A percentile compares a stretch with the other conserved stretches of the same genome.
Conservation (phyloP, 2,113 vertebrate genomes). For the Parotia lawesii region DNA sequence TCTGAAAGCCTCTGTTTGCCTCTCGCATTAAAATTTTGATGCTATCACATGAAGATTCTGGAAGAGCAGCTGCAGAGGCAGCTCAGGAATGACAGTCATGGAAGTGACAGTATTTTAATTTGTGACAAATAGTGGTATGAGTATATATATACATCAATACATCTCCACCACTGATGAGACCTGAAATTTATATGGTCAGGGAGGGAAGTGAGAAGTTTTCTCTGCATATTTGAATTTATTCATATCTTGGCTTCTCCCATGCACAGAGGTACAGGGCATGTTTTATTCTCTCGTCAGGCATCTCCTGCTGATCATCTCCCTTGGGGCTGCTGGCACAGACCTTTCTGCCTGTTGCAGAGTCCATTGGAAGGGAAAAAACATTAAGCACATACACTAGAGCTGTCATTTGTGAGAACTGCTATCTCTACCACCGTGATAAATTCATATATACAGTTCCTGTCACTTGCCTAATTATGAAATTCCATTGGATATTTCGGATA, state of each 20-base stretch:
- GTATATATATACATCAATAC: not conserved
- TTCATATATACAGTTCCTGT: not conserved
- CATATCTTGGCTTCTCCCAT: not conserved
- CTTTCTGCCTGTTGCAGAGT: not conserved
- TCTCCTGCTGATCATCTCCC: not conserved
- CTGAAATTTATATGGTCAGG: not conserved
- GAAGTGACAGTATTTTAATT: not conserved
- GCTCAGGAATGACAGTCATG: not conserved
- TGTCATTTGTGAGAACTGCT: not conserved
- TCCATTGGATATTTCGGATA: not conserved
- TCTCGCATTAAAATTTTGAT: not conserved
- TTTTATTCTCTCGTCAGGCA: not conserved
- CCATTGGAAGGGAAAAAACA: not conserved
- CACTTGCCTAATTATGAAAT: not conserved
- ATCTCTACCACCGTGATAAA: not conserved
- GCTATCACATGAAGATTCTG: not conserved
- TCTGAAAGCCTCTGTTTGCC: conserved; percentile 14
- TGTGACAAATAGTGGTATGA: not conserved
- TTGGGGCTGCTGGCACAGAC: not conserved
- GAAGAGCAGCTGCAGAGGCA: not conserved
- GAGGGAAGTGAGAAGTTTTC: not conserved
- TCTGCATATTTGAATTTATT: not conserved
- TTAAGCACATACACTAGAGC: not conserved
- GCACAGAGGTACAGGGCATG: not conserved
- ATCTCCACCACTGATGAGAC: not conserved